Evolutionary conservation across 2,888 invertebrate genomes (phyloP), one percentile per base, ranked within the genome.

Genomic region (Cecidostiba fungosa): DNA sequence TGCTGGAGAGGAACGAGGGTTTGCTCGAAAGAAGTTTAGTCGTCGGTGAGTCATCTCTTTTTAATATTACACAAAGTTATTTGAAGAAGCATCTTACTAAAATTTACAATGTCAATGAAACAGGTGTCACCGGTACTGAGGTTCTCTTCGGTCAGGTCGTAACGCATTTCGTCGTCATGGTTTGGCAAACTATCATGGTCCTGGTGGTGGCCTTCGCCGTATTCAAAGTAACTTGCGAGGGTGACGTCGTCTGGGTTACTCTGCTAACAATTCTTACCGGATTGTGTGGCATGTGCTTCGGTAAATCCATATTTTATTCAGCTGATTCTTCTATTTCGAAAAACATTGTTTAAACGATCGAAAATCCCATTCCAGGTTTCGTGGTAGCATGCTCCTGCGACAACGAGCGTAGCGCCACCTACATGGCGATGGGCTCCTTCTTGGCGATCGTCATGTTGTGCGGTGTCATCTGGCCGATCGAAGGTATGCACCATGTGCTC

Each of bases 391-490:
- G 96, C 88, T 93, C 96, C 10, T 97, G 97, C 89, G 97, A 97
- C 79, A 97, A 96, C 6, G 97, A 98, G 91, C 95, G 97, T 86
- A 97, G 97, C 0, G 98, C 98, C 0, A 98, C 97, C 0, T 97
- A 97, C 91, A 94, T 97, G 90, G 97, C 97, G 0, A 94, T 98
- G 93, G 98, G 98, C 0, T 97, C 97, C 0, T 98, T 98, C 93
- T 93, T 98, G 86, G 98, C 98, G 1, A 97, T 97, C 92, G 96
- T 98, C 29, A 95, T 98, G 95, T 93, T 98, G 6, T 97, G 97
- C 89, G 98, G 98, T 77, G 98, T 98, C 86, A 97, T 99, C 89
- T 99, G 99, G 99, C 99, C 99, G 0, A 95, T 98, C 87, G 98
- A 99, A 94, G 98, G 97, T 66, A 98, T 99, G 97, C 97, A 98